Conservation (phyloP, 2,113 vertebrate genomes). For the Phalacrocorax carbo region DNA sequence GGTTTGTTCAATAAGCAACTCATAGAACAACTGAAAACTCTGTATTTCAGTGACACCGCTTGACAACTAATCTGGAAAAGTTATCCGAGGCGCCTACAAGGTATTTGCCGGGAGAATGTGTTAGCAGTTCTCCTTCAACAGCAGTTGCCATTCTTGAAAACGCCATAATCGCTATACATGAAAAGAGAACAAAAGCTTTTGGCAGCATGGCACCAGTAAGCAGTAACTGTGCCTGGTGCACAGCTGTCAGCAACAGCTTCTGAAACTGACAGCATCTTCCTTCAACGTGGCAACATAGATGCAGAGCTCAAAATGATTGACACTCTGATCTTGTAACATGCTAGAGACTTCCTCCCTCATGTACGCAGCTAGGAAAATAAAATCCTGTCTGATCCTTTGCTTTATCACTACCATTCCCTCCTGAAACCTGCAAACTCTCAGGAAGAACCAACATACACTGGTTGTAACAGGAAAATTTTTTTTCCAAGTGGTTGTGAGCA, state of each 20-base stretch:
- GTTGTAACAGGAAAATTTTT: neutral
- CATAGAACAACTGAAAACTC: neutral
- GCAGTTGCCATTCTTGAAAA: neutral
- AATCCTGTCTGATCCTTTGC: neutral
- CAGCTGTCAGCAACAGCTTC: neutral
- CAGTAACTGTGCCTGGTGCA: neutral
- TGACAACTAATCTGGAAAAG: neutral
- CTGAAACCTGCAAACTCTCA: neutral
- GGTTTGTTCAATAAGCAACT: accelerated
- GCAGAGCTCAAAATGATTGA: neutral
- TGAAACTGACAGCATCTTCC: neutral
- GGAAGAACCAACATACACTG: neutral
- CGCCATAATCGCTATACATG: accelerated
- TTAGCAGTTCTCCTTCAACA: neutral
- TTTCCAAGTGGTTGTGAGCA: neutral
- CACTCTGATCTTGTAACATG: accelerated
- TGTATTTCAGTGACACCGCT: neutral
- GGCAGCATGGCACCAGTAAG: neutral
- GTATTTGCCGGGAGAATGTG: neutral
- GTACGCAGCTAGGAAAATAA: neutral
- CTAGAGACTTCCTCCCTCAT: neutral
- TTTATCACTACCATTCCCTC: neutral
- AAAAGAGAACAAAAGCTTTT: neutral
- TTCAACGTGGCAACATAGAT: accelerated
- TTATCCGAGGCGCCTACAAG: neutral